Percentiles rank a stretch among this genome's conserved stretches.
Evolutionary conservation across 1,140 invertebrate genomes (phyloP).

Genomic region (Chymomyza costata): DNA sequence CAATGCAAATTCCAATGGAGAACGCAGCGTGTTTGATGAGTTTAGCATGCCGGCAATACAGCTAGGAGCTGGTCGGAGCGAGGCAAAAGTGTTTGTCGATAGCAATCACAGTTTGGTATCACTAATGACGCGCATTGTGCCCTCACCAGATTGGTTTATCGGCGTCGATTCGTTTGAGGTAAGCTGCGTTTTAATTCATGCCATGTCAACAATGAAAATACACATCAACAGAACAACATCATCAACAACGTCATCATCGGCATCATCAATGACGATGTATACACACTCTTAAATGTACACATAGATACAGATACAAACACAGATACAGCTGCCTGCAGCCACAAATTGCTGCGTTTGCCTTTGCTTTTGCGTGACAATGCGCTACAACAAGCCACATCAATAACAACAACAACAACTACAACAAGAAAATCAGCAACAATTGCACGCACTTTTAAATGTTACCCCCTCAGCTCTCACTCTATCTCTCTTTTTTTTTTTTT

Average conservation of each 20-base stretch:
- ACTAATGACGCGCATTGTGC: slow-evolving; percentile 89
- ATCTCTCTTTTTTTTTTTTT: not conserved
- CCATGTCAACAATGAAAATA: too few relatives aligned
- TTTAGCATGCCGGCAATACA: slow-evolving; percentile 87
- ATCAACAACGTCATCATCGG: too few relatives aligned
- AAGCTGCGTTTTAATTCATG: slow-evolving; percentile 18
- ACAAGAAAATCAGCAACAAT: too few relatives aligned
- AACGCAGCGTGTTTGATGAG: slow-evolving; percentile 83
- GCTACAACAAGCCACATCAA: not conserved
- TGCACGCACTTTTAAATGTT: not conserved
- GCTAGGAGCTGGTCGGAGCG: slow-evolving; percentile 85
- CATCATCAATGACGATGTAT: too few relatives aligned
- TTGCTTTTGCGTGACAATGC: slow-evolving; percentile 6
- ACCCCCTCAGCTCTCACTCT: not conserved
- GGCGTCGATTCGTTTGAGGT: slow-evolving; percentile 92
- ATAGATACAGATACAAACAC: too few relatives aligned
- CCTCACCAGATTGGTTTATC: slow-evolving; percentile 98
- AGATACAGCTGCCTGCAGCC: too few relatives aligned
- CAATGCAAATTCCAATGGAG: slow-evolving; percentile 31
- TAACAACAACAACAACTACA: too few relatives aligned
- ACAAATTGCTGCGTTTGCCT: too few relatives aligned
- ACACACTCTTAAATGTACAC: too few relatives aligned
- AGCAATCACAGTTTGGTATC: slow-evolving; percentile 93
- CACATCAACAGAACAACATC: too few relatives aligned
- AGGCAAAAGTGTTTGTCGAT: slow-evolving; percentile 91